These are phyloP conservation scores for Bovichtus variegatus DNA, from an alignment of 2,797 vertebrate species.

Conservation along the genomic window DNA sequence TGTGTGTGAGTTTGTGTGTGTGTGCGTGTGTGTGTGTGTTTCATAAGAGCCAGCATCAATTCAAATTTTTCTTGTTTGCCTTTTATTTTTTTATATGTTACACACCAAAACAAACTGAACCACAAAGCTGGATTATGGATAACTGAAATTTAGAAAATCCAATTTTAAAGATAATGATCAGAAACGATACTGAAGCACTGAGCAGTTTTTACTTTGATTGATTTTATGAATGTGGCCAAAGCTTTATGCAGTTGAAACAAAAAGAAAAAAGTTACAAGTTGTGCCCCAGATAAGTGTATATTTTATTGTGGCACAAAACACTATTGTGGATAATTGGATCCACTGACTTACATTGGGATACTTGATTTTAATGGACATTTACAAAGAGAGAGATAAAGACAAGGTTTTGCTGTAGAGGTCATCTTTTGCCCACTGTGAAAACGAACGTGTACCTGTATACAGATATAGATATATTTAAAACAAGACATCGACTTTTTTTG, in stretches of 20 bases:
- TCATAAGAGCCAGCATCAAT: conserved; percentile 86
- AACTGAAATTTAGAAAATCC: conserved; percentile 76
- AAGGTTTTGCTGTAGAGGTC: conserved; percentile 90
- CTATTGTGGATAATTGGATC: conserved; percentile 78
- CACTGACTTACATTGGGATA: conserved; percentile 89
- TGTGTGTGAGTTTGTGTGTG: conserved; percentile 63
- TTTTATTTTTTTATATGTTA: conserved; percentile 69
- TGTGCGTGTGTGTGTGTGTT: conserved; percentile 53
- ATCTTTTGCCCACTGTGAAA: conserved; percentile 98
- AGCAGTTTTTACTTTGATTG: conserved; percentile 90
- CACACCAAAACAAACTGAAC: conserved; percentile 86
- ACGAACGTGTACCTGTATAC: conserved; percentile 90
- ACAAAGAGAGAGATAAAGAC: conserved; percentile 83
- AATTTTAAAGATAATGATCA: conserved; percentile 74
- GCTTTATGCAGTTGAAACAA: conserved; percentile 91
- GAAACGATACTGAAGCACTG: conserved; percentile 87
- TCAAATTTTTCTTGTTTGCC: conserved; percentile 66
- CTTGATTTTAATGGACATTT: conserved; percentile 90
- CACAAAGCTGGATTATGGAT: conserved; percentile 81
- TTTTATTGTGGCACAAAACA: conserved; percentile 86
- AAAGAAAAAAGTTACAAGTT: conserved; percentile 77
- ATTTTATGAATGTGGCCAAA: conserved; percentile 95
- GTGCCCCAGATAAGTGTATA: conserved; percentile 86
- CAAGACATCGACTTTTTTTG: conserved; percentile 90
- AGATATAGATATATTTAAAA: conserved; percentile 93